Evolutionary conservation across 2,888 invertebrate genomes (phyloP).

Genomic region (Xylota segnis): DNA sequence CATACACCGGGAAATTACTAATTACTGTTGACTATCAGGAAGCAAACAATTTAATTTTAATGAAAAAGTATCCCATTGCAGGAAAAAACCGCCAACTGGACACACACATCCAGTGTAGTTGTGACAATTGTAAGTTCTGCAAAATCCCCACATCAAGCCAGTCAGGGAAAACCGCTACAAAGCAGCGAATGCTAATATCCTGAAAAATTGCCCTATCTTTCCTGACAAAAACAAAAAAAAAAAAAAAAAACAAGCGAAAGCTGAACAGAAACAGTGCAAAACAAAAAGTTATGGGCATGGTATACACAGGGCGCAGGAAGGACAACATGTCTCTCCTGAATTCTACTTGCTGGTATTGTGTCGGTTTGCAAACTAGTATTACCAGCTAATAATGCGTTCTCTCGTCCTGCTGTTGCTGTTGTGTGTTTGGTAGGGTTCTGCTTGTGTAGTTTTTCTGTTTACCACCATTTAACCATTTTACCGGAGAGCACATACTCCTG

Average conservation of each 20-base stretch:
- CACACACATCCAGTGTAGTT: conserved; percentile 31
- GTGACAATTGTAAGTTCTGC: conserved; percentile 30
- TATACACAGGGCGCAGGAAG: conserved; percentile 14
- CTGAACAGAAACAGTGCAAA: conserved; percentile 9
- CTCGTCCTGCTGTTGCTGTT: background rate
- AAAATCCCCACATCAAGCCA: conserved; percentile 23
- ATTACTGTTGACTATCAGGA: conserved; percentile 71
- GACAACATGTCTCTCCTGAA: conserved; percentile 28
- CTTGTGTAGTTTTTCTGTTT: conserved; percentile 31
- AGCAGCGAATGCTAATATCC: conserved; percentile 64
- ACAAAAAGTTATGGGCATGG: conserved; percentile 29
- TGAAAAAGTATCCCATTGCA: conserved; percentile 40
- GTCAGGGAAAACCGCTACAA: conserved; percentile 56
- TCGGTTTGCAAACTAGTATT: conserved; percentile 38
- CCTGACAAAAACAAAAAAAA: background rate
- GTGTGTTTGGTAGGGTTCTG: background rate
- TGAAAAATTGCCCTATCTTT: conserved; percentile 24
- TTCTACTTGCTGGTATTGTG: conserved; percentile 32
- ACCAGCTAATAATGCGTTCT: conserved; percentile 63
- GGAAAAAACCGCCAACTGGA: conserved; percentile 48
- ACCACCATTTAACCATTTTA: conserved; percentile 62
- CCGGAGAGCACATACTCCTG: conserved; percentile 37
- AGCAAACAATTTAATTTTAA: conserved; percentile 71
- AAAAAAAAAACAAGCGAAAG: too few relatives aligned
- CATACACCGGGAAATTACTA: conserved; percentile 54